These are phyloP conservation scores for Sebastes reedi DNA, from an alignment of 2,797 vertebrate genomes.

Conservation along the genomic window DNA sequence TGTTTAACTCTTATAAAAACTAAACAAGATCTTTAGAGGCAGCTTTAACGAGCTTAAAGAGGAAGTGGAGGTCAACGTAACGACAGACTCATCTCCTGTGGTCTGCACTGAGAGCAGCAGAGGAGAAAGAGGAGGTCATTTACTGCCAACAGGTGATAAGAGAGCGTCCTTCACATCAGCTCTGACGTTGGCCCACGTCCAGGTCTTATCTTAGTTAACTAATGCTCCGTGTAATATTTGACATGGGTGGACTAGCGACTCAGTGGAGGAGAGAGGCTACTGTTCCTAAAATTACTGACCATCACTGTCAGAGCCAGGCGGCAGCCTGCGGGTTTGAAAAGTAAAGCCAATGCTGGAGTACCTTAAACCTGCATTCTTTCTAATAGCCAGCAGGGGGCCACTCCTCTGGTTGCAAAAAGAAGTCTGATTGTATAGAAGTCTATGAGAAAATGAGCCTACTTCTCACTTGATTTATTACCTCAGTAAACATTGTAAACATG, in stretches of 20 bases:
- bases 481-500: too few relatives aligned
- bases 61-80: conserved; percentile 6
- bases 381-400: too few relatives aligned
- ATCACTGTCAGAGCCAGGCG: not conserved
- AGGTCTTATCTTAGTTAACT: not conserved
- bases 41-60: conserved; percentile 32
- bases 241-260: not conserved
- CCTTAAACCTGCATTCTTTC: too few relatives aligned
- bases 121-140: not conserved
- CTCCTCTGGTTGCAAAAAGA: too few relatives aligned
- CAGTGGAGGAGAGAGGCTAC: not conserved
- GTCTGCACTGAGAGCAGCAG: not conserved
- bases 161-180: not conserved
- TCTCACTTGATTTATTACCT: too few relatives aligned
- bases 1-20: conserved; percentile 37
- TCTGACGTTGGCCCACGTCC: too few relatives aligned
- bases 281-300: not conserved
- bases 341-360: fast-evolving
- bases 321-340: fast-evolving
- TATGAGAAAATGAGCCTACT: too few relatives aligned
- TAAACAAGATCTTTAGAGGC: conserved; percentile 8
- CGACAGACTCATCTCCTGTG: not conserved
- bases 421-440: too few relatives aligned
- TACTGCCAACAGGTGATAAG: not conserved
- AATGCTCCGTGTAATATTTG: not conserved